Percentiles rank a stretch among this genome's conserved stretches.
Conservation (phyloP, 2,888 invertebrate species). For the Leucoptera coffeella region DNA sequence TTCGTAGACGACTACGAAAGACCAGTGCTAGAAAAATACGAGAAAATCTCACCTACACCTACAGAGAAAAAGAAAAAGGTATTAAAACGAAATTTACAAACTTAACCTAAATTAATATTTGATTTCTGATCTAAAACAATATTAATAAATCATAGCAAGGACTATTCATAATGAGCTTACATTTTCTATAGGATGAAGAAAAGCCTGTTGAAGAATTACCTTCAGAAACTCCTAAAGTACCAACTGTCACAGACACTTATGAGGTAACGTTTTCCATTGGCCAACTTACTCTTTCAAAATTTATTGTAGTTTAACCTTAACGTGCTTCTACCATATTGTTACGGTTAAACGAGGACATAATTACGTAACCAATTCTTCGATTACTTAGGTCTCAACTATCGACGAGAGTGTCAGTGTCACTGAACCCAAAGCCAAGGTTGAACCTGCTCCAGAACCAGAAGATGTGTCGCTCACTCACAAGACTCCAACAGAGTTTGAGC, state of each 20-base stretch:
- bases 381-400: slow-evolving; percentile 37
- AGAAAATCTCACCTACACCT: slow-evolving; percentile 50
- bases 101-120: too few relatives aligned
- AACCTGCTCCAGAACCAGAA: slow-evolving; percentile 35
- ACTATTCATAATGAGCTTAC: too few relatives aligned
- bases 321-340: slow-evolving; percentile 5
- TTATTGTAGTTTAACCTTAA: not conserved
- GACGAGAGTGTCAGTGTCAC: slow-evolving; percentile 36
- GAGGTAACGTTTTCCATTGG: slow-evolving; percentile 18
- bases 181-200: slow-evolving; percentile 17
- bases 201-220: slow-evolving; percentile 19
- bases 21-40: slow-evolving; percentile 65
- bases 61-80: slow-evolving; percentile 47
- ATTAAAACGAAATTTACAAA: too few relatives aligned
- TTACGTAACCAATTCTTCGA: too few relatives aligned
- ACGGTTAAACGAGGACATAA: slow-evolving; percentile 40
- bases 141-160: too few relatives aligned
- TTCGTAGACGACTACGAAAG: slow-evolving; percentile 68
- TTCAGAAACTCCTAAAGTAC: slow-evolving; percentile 28
- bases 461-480: slow-evolving; percentile 43
- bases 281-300: not conserved
- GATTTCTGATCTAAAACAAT: too few relatives aligned
- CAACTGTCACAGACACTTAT: slow-evolving; percentile 38
- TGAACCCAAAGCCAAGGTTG: slow-evolving; percentile 29
- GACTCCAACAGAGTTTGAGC: slow-evolving; percentile 38